Evolutionary conservation across 2,888 invertebrate species (phyloP), one percentile per base, ranked within the genome.

Genomic region (Argyra leucocephala): DNA sequence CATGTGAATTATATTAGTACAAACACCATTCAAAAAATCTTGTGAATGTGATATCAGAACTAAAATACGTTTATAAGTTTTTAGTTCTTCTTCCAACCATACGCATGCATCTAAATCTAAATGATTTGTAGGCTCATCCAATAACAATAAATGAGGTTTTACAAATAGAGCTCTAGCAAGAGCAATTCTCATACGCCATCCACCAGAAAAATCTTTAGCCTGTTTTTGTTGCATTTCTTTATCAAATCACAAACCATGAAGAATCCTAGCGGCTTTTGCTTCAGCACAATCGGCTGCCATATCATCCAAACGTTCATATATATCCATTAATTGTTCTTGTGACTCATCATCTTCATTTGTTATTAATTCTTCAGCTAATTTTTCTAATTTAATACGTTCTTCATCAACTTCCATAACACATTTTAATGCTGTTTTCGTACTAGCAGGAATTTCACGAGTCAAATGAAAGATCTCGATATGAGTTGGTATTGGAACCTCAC

Each of bases 131-230:
- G 99, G 99, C 82, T 99, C 99, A 79, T 99, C 99, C 57, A 99
- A 84, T 73, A 99, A 82, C 70, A 99, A 82, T 66, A 99, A 82
- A 75, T 99, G 99, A 0, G 99, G 99, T 79, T 98, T 99, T 61
- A 99, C 90, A 78, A 97, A 99, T 57, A 99, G 82, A 1, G 99
- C 99, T 73, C 97, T 86, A 6, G 97, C 98, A 66, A 99, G 81
- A 1, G 97, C 98, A 69, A 99, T 97, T 72, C 99, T 86, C 99
- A 99, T 99, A 67, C 99, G 86, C 99, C 99, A 99, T 74, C 99
- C 88, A 85, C 91, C 92, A 48, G 91, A 91, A 78, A 93, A 93
- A 76, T 92, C 92, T 82, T 88, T 91, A 65, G 91, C 91, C 72
- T 93, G 85, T 81, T 92, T 84, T 77, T 78, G 86, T 81, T 97